Evolutionary conservation across 1,140 invertebrate species (phyloP).

Genomic region (Bombus superbus): DNA sequence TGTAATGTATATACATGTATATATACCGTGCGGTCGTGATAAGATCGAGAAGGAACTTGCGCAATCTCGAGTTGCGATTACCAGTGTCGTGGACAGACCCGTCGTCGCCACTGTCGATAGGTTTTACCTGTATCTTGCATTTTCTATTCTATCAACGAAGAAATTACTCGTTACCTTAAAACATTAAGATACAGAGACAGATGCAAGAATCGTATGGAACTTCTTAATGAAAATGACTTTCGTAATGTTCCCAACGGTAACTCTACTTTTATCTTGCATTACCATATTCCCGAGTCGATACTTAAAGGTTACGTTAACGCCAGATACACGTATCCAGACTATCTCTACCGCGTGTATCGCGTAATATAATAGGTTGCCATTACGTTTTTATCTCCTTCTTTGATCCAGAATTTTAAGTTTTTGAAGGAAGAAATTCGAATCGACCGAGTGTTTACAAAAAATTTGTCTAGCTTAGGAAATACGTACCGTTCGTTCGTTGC

Average conservation of each 20-base stretch:
- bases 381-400: neutral
- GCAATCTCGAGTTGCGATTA: slow-evolving; percentile 69
- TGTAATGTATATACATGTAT: neutral
- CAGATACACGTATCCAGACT: neutral
- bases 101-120: slow-evolving; percentile 38
- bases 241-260: no score
- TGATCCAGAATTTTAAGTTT: neutral
- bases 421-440: neutral
- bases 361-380: no score
- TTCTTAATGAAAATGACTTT: neutral
- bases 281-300: neutral
- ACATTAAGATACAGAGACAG: neutral
- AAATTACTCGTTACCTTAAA: neutral
- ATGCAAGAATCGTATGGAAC: neutral
- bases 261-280: no score
- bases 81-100: slow-evolving; percentile 55
- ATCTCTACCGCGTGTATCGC: neutral
- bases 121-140: slow-evolving; percentile 16
- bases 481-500: neutral
- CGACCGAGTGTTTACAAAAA: neutral
- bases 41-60: slow-evolving; percentile 67
- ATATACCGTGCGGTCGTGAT: slow-evolving; percentile 54
- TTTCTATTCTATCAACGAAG: neutral
- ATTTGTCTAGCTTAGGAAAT: neutral
- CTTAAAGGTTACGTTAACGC: neutral